phyloP scores from a whole-genome alignment of 2,113 vertebrate species.

The Smithornis capensis region DNA sequence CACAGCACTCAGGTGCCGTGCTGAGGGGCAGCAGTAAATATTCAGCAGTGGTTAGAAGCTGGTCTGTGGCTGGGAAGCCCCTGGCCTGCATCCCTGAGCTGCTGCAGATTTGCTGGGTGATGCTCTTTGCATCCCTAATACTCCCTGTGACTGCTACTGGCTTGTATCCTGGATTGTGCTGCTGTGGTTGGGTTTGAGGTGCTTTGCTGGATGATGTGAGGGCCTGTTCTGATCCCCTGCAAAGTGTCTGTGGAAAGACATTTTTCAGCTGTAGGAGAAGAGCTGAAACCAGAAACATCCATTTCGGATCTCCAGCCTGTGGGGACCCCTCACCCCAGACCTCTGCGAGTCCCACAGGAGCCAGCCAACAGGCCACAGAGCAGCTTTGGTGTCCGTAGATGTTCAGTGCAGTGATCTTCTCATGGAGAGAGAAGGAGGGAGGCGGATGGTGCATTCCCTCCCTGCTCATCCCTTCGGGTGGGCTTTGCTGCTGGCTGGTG shows the following conservation, averaged over 20 bases:
- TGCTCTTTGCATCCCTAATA: not conserved
- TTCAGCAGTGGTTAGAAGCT: not conserved
- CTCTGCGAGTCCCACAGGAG: not conserved
- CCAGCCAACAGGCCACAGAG: not conserved
- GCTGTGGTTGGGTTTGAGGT: not conserved
- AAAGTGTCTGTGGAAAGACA: not conserved
- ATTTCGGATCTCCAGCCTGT: not conserved
- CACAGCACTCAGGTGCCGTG: not conserved
- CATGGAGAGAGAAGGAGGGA: not conserved
- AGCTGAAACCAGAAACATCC: not conserved
- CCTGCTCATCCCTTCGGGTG: fast-evolving
- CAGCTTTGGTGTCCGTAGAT: fast-evolving
- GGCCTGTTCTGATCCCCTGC: not conserved
- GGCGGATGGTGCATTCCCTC: not conserved
- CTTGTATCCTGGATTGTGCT: fast-evolving
- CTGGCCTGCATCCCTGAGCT: not conserved
- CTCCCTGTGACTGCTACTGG: not conserved
- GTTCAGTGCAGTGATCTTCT: not conserved
- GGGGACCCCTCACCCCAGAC: not conserved
- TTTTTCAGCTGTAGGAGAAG: not conserved
- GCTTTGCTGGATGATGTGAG: not conserved
- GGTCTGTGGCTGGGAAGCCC: not conserved
- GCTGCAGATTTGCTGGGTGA: not conserved
- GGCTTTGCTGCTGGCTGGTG: not conserved
- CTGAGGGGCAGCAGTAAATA: not conserved